phyloP scores from a whole-genome alignment of 2,113 vertebrate genomes.

The Epinephelus fuscoguttatus region DNA sequence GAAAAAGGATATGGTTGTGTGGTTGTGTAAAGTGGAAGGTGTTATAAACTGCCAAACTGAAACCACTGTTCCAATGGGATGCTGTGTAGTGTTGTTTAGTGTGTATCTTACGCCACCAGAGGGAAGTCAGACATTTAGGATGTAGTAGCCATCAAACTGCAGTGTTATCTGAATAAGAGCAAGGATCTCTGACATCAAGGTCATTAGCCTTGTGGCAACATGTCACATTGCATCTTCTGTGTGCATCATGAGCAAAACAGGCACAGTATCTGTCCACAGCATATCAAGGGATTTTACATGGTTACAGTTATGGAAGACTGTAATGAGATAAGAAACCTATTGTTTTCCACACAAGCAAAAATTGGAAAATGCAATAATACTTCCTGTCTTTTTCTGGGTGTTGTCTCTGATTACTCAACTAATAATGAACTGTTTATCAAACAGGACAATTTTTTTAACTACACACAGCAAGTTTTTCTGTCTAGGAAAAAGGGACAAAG shows the following conservation, averaged over 20 bases:
- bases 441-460: not conserved
- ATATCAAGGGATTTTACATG: not conserved
- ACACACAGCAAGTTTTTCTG: not conserved
- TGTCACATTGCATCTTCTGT: not conserved
- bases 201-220: not conserved
- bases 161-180: no score
- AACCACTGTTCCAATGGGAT: not conserved
- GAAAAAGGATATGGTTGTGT: no score
- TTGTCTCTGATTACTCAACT: not conserved
- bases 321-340: not conserved
- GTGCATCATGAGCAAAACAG: not conserved
- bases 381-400: not conserved
- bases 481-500: not conserved
- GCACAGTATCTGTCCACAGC: no score
- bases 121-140: not conserved
- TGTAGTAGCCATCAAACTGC: not conserved
- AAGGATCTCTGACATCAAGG: not conserved
- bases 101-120: not conserved
- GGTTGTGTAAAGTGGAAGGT: no score
- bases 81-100: not conserved
- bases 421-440: not conserved
- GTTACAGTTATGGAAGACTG: not conserved
- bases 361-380: not conserved
- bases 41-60: no score
- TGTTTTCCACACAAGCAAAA: not conserved